A percentile compares a stretch with the other conserved stretches of the same genome.
phyloP scores from a whole-genome alignment of 2,113 vertebrate genomes.

The Seriola rivoliana region DNA sequence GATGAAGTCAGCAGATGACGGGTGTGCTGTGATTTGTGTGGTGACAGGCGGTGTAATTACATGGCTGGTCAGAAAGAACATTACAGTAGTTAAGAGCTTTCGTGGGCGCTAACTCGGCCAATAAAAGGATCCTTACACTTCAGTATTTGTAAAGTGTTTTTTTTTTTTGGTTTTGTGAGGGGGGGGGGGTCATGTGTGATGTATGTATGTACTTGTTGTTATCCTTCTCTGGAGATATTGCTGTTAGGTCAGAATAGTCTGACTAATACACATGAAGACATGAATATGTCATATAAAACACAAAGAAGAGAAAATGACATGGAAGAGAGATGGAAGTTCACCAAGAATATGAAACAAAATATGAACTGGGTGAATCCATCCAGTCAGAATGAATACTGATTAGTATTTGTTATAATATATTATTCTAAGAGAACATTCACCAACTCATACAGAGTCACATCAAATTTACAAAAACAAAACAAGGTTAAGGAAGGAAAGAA shows the following conservation, averaged over 20 bases:
- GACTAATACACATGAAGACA: slow-evolving; percentile 13
- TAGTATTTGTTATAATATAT: neutral
- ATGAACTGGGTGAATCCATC: too few relatives aligned
- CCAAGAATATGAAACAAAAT: too few relatives aligned
- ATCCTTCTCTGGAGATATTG: slow-evolving; percentile 18
- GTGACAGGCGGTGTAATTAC: slow-evolving; percentile 81
- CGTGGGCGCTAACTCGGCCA: slow-evolving; percentile 69
- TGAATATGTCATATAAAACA: neutral
- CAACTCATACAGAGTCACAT: neutral
- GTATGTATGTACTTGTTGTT: neutral
- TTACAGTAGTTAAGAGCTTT: slow-evolving; percentile 75
- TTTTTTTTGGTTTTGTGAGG: neutral
- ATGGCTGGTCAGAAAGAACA: slow-evolving; percentile 72
- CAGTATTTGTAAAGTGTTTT: slow-evolving; percentile 58
- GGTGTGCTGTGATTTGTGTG: slow-evolving; percentile 80
- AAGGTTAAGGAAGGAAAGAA: neutral
- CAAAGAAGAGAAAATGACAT: neutral
- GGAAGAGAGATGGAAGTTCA: too few relatives aligned
- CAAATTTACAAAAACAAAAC: neutral
- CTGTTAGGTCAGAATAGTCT: neutral
- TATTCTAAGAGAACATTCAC: neutral
- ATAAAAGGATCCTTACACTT: slow-evolving; percentile 68
- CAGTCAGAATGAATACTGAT: neutral
- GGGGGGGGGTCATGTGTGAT: neutral
- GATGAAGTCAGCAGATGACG: slow-evolving; percentile 81